phyloP scores from a whole-genome alignment of 2,113 vertebrate genomes.

The Erythrolamprus reginae region DNA sequence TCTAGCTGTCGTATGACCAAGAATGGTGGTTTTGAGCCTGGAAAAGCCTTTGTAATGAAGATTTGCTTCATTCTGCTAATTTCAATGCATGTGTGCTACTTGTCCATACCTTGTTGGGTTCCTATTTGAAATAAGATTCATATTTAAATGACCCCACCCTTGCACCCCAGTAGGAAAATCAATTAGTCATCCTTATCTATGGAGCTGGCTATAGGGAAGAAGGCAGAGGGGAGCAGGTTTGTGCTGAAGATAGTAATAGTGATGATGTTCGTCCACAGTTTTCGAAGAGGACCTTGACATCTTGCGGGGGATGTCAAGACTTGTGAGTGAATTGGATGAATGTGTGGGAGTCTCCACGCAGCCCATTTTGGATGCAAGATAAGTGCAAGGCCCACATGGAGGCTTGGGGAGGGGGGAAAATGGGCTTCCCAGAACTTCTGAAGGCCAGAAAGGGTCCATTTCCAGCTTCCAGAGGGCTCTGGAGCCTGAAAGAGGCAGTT shows the following conservation, averaged over 20 bases:
- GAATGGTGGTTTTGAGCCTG: constrained; percentile 10
- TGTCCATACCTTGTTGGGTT: constrained; percentile 37
- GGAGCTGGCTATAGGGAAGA: not conserved
- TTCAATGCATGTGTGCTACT: constrained; percentile 17
- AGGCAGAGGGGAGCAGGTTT: not conserved
- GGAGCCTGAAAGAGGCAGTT: no score
- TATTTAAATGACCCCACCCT: constrained; percentile 55
- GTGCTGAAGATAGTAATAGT: constrained; percentile 27
- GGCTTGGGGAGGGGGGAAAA: no score
- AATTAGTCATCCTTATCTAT: constrained; percentile 36
- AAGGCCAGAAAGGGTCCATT: no score
- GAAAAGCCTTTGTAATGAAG: constrained; percentile 3
- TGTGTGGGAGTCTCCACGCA: no score
- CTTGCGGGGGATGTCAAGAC: no score
- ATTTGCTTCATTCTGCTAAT: constrained; percentile 25
- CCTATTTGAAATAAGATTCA: constrained; percentile 46
- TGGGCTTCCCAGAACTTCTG: no score
- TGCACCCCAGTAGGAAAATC: constrained; percentile 47
- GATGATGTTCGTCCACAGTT: no score
- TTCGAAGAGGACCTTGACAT: no score
- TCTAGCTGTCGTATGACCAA: not conserved
- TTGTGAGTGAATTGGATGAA: no score
- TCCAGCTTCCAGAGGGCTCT: no score
- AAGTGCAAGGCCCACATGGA: no score
- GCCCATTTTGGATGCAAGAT: no score